Evolutionary conservation across 2,797 vertebrate species (phyloP), one percentile per base, ranked within the genome.

Genomic region (Micromesistius poutassou): DNA sequence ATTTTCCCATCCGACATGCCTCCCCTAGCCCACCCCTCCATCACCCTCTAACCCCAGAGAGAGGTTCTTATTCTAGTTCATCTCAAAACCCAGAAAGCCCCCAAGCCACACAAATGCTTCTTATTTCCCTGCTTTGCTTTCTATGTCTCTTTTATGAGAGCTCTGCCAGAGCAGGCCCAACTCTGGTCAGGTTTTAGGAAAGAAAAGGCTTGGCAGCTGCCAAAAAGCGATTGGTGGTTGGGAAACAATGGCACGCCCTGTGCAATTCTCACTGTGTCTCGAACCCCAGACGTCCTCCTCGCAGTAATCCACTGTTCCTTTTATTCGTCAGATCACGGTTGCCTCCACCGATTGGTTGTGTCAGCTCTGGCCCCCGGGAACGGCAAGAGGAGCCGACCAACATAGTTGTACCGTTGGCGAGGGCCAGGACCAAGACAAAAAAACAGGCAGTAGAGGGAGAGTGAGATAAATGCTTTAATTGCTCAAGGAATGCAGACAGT

Each of bases 241-340:
- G 85, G 90, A 91, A 93, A 95, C 93, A 94, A 94, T 94, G 92
- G 93, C 91, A 93, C 87, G 84, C 88, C 92, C 93, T 91, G 88
- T 91, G 89, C 76, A 90, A 92, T 91, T 93, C 90, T 88, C 80
- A 78, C 86, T 87, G 85, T 88, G 89, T 77, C 76, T 83, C 84
- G 77, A 93, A 91, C 86, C 89, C 86, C 82, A 91, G 88, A 93
- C 83, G 40, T 91, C 88, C 90, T 89, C 82, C 81, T 83, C 16
- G 81, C 87, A 88, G 82, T 90, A 91, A 93, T 92, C 88, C 88
- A 81, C 86, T 72, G 81, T 87, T 91, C 87, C 87, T 91, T 93
- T 91, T 91, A 92, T 93, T 94, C 88, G 84, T 92, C 83, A 89
- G 87, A 94, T 94, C 93, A 92, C 72, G 40, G 86, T 80, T 85